Base-by-base conservation (phyloP, 2,888 invertebrate species). In the Abrostola tripartita region DNA sequence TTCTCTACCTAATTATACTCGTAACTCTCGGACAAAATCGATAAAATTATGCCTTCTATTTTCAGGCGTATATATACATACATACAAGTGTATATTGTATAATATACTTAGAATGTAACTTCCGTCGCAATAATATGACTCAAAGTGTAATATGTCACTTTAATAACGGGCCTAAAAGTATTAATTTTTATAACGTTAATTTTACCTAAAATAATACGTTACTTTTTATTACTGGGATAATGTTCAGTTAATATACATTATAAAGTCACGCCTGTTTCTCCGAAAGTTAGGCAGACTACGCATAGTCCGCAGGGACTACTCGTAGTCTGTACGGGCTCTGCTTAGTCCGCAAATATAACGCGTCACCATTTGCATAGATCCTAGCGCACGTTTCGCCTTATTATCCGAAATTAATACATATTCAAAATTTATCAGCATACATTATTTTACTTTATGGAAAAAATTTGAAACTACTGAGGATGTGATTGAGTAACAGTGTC, bases 401-500 rank as follows among this genome's bases (percentile, higher is more conserved):
- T 24, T 2, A 24, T 24, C 24, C n/a, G n/a, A n/a, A n/a, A n/a
- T n/a, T n/a, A n/a, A n/a, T n/a, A n/a, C n/a, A n/a, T n/a, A n/a
- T n/a, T n/a, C n/a, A n/a, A n/a, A 24, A 24, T 24, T 24, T 24
- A 24, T 24, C 1, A 24, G 4, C 24, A 24, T 24, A 4, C 24
- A 24, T 42, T 42, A 5, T n/a, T 42, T 7, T 44, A 12, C 14
- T 7, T 12, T 5, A 42, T 11, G 40, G 40, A 40, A 40, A 9
- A 49, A 58, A 55, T 64, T 68, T 65, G 66, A 58, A 71, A 74
- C 1, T 24, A 24, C 24, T 65, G 72, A 66, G 73, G 70, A 85
- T 84, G 84, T 85, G 86, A 88, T 85, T 85, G 84, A 81, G 80
- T 81, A 81, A 68, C 78, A 85, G 88, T 88, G 88, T 88, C 86